Conservation (phyloP, 2,888 invertebrate genomes). For the Entomobrya multifasciata region DNA sequence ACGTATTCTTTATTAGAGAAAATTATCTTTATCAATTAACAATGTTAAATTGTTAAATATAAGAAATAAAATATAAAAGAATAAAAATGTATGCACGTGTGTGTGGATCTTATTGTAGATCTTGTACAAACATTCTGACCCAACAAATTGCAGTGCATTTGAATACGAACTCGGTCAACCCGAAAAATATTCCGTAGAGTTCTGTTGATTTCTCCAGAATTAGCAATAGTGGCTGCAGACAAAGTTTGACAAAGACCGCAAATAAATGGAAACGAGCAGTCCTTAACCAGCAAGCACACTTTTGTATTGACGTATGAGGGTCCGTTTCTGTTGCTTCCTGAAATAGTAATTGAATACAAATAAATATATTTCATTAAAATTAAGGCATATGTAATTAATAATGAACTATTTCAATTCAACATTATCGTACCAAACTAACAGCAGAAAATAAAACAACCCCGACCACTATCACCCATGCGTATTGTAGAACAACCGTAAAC, state of each 20-base stretch:
- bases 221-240: slow-evolving; percentile 65
- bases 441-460: slow-evolving; percentile 68
- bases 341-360: slow-evolving; percentile 5
- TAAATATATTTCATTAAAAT: background rate
- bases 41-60: no score
- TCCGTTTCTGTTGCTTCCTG: slow-evolving; percentile 76
- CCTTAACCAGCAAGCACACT: slow-evolving; percentile 75
- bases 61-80: background rate
- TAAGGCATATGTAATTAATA: no score
- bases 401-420: background rate
- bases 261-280: slow-evolving; percentile 70
- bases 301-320: slow-evolving; percentile 75
- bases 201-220: slow-evolving; percentile 49
- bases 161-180: slow-evolving; percentile 71
- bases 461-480: slow-evolving; percentile 70
- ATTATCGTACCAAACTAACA: slow-evolving; percentile 66
- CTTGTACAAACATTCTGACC: slow-evolving; percentile 74
- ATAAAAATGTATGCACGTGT: background rate
- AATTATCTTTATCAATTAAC: no score
- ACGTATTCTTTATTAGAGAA: no score
- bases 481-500: slow-evolving; percentile 65
- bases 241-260: slow-evolving; percentile 72
- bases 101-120: slow-evolving; percentile 66
- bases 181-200: slow-evolving; percentile 66
- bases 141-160: slow-evolving; percentile 69